Conservation (phyloP, 2,888 invertebrate species). For the Acronicta alni region DNA sequence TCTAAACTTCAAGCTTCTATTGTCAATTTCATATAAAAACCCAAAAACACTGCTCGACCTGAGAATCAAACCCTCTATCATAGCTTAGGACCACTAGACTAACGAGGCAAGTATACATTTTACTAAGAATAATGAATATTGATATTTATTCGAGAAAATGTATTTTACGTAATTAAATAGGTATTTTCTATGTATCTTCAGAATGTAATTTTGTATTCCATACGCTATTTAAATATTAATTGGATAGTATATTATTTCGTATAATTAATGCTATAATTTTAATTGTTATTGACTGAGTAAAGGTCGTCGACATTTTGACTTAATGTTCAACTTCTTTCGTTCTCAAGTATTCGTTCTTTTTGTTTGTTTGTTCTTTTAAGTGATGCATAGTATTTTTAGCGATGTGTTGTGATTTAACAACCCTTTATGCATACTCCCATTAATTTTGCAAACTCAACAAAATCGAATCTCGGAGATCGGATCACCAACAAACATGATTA, state of each 20-base stretch:
- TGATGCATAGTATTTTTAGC: no score
- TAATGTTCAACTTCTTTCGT: neutral
- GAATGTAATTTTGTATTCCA: slow-evolving; percentile 18
- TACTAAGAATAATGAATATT: no score
- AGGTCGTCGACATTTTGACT: slow-evolving; percentile 14
- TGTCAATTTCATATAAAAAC: no score
- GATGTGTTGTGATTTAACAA: neutral
- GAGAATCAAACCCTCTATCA: no score
- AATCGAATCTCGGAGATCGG: neutral
- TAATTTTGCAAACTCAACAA: neutral
- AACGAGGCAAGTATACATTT: no score
- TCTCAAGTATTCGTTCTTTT: neutral
- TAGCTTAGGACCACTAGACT: no score
- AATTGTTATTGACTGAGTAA: slow-evolving; percentile 7
- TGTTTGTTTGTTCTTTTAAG: neutral
- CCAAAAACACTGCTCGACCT: no score
- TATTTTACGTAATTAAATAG: neutral
- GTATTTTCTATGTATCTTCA: neutral
- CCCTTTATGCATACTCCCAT: neutral
- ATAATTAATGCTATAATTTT: slow-evolving; percentile 13
- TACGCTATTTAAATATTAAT: slow-evolving; percentile 9
- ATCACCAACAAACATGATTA: slow-evolving; percentile 13
- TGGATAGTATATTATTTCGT: slow-evolving; percentile 5
- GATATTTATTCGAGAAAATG: neutral
- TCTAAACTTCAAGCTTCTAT: no score